Percentiles rank a stretch among this genome's conserved stretches.
phyloP scores from a whole-genome alignment of 2,888 invertebrate species.

The Gonocerus acuteangulatus region DNA sequence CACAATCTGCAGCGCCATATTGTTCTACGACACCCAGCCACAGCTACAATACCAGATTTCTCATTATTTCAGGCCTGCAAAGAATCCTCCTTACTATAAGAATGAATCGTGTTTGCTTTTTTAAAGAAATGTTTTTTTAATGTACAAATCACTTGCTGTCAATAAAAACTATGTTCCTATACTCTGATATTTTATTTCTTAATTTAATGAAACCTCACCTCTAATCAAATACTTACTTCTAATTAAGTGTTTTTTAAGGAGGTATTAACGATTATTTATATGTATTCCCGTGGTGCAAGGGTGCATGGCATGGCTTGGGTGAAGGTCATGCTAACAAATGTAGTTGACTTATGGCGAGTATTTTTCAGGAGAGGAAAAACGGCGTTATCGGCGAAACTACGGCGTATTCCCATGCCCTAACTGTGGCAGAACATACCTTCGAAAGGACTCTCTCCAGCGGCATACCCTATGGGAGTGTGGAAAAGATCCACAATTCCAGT shows the following conservation, averaged over 20 bases:
- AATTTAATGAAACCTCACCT: not conserved
- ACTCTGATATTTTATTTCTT: not conserved
- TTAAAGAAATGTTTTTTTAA: not conserved
- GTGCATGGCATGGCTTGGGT: constrained; percentile 28
- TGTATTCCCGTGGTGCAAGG: constrained; percentile 21
- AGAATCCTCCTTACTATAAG: not conserved
- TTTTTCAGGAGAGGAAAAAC: constrained; percentile 21
- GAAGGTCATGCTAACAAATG: constrained; percentile 13
- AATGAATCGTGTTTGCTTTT: not conserved
- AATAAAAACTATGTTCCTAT: constrained; percentile 1
- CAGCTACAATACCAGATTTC: not conserved
- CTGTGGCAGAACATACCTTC: constrained; percentile 40
- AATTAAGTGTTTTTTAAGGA: constrained; percentile 7
- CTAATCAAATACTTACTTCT: not conserved
- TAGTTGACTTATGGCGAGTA: constrained; percentile 22
- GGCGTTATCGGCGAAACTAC: constrained; percentile 30
- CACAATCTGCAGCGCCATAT: constrained; percentile 33
- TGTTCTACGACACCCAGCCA: constrained; percentile 13
- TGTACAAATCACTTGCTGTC: not conserved
- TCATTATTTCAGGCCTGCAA: constrained; percentile 2
- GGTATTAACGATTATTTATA: not conserved
- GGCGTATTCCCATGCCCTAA: constrained; percentile 38
- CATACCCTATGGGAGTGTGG: constrained; percentile 47
- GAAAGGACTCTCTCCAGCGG: constrained; percentile 40
- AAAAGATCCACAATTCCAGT: constrained; percentile 48